Evolutionary conservation across 2,113 vertebrate genomes (phyloP).

Genomic region (Mystacornis crossleyi): DNA sequence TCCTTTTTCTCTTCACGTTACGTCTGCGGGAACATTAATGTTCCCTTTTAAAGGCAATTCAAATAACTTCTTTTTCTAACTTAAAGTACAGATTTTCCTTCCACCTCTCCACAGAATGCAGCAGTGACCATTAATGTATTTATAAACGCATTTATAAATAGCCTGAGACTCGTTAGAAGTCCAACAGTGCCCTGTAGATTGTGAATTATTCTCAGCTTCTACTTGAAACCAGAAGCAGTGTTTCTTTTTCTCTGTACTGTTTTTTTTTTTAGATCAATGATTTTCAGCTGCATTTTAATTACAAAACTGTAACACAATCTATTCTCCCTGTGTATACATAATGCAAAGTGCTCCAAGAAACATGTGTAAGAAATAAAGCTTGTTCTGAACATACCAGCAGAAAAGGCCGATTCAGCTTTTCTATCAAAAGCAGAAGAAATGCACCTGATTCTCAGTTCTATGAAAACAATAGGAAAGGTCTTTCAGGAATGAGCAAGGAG

Average conservation of each 20-base stretch:
- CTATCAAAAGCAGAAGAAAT: background rate
- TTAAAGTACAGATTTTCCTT: background rate
- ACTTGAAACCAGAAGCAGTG: background rate
- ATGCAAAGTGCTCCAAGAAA: background rate
- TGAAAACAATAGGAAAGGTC: background rate
- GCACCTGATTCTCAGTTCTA: background rate
- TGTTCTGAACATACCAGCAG: background rate
- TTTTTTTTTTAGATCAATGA: background rate
- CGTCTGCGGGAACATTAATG: accelerated
- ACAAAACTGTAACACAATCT: background rate
- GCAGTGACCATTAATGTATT: background rate
- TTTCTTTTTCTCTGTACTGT: background rate
- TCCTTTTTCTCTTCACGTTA: background rate
- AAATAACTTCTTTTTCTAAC: background rate
- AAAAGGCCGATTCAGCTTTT: background rate
- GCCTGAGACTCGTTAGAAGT: background rate
- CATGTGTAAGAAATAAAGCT: background rate
- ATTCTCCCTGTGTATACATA: background rate
- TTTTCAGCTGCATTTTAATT: constrained; percentile 40
- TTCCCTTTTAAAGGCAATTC: background rate
- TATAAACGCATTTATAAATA: background rate
- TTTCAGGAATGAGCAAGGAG: background rate
- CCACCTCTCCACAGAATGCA: background rate
- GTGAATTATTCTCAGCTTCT: background rate
- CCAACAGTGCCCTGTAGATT: background rate